A percentile compares a stretch with the other conserved stretches of the same genome.
Evolutionary conservation across 2,888 invertebrate species (phyloP).

Genomic region (Epinotia bilunana): DNA sequence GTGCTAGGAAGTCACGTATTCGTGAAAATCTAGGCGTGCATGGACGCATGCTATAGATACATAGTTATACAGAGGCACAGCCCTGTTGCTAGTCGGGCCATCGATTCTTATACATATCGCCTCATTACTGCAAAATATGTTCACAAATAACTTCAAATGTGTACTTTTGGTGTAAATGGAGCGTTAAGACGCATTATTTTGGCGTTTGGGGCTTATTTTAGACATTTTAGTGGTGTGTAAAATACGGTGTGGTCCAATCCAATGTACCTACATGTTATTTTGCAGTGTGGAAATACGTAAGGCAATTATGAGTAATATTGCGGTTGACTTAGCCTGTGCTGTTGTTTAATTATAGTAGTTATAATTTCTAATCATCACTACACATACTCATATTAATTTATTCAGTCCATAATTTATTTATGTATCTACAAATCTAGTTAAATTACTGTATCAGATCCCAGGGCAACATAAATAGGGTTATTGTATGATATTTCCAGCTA

Average conservation of each 20-base stretch:
- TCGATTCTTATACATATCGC: slow-evolving; percentile 65
- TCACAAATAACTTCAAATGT: slow-evolving; percentile 25
- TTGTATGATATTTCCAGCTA: not conserved
- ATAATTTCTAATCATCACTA: not conserved
- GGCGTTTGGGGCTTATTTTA: slow-evolving; percentile 23
- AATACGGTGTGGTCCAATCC: slow-evolving; percentile 19
- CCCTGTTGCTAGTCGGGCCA: slow-evolving; percentile 76
- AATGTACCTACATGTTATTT: slow-evolving; percentile 21
- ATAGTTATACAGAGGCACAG: slow-evolving; percentile 61
- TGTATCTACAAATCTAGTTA: not conserved
- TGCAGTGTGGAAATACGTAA: slow-evolving; percentile 24
- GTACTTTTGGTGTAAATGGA: slow-evolving; percentile 12
- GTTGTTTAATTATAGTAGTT: not conserved
- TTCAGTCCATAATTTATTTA: not conserved
- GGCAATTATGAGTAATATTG: slow-evolving; percentile 39
- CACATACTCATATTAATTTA: not conserved
- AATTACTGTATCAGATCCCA: not conserved
- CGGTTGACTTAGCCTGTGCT: slow-evolving; percentile 14
- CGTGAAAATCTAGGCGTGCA: slow-evolving; percentile 53
- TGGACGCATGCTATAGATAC: slow-evolving; percentile 36
- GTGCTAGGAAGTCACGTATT: slow-evolving; percentile 33
- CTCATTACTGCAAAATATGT: slow-evolving; percentile 49
- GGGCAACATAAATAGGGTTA: not conserved
- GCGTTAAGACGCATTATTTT: slow-evolving; percentile 11
- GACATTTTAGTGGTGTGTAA: slow-evolving; percentile 12